Percentiles rank a stretch among this genome's conserved stretches.
Conservation (phyloP, 2,888 invertebrate species). For the Isotomurus palustris region DNA sequence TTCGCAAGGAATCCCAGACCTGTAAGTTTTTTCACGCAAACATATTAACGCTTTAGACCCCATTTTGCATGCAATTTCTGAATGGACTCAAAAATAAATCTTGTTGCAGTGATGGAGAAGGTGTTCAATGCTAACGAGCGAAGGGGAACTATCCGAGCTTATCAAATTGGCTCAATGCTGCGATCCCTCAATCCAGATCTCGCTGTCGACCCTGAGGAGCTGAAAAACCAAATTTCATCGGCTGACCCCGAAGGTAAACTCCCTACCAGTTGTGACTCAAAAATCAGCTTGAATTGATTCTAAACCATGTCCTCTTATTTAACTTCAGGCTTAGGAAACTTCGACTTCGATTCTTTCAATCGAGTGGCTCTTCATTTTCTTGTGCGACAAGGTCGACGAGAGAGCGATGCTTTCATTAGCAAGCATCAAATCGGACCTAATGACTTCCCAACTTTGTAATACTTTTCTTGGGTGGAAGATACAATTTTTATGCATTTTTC, state of each 20-base stretch:
- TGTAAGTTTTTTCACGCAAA: constrained; percentile 15
- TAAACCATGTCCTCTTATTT: neutral
- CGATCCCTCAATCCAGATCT: constrained; percentile 30
- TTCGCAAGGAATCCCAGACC: constrained; percentile 34
- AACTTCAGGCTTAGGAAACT: constrained; percentile 20
- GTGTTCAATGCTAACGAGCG: constrained; percentile 33
- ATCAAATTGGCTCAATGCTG: constrained; percentile 33
- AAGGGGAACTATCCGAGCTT: constrained; percentile 29
- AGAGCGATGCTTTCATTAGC: constrained; percentile 32
- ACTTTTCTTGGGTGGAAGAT: too few species aligned
- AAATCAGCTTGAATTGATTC: neutral
- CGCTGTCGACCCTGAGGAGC: constrained; percentile 21
- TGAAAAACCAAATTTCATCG: constrained; percentile 20
- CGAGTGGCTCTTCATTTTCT: constrained; percentile 32
- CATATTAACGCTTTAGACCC: neutral
- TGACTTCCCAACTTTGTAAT: constrained; percentile 24
- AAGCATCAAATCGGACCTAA: constrained; percentile 27
- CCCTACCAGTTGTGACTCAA: neutral
- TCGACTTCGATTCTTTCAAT: constrained; percentile 34
- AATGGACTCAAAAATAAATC: neutral
- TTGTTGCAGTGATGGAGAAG: constrained; percentile 33
- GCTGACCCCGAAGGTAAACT: constrained; percentile 24
- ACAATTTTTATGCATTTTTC: too few species aligned
- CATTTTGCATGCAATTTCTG: neutral
- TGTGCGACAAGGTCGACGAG: constrained; percentile 21